A percentile compares a stretch with the other conserved stretches of the same genome.
These are phyloP conservation scores for Platycercus adscitus DNA, from an alignment of 2,113 vertebrate species.

Conservation along the genomic window DNA sequence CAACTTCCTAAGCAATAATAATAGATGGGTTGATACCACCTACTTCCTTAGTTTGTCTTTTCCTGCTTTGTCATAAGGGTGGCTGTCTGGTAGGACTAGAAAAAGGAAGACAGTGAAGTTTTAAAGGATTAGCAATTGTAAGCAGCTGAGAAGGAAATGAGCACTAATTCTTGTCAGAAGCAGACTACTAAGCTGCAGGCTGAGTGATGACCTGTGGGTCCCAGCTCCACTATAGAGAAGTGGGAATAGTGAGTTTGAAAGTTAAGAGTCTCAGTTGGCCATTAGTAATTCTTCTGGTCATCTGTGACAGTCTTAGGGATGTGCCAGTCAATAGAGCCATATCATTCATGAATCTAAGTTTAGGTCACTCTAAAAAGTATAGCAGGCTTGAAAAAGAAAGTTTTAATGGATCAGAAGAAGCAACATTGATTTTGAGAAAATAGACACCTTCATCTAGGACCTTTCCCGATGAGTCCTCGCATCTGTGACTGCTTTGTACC, in stretches of 20 bases:
- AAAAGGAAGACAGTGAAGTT: neutral
- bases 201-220: neutral
- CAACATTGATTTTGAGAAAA: neutral
- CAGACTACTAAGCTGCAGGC: neutral
- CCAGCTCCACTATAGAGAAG: neutral
- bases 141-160: neutral
- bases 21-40: neutral
- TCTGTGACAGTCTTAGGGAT: neutral
- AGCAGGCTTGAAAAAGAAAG: neutral
- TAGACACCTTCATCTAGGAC: neutral
- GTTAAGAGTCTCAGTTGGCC: neutral
- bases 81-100: neutral
- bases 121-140: neutral
- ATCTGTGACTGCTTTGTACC: neutral
- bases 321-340: neutral
- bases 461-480: neutral
- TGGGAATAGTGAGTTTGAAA: neutral
- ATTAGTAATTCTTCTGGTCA: neutral
- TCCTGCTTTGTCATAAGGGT: constrained; percentile 22
- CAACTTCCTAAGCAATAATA: constrained; percentile 39
- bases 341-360: neutral
- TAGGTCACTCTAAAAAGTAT: neutral
- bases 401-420: neutral
- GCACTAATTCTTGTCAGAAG: neutral
- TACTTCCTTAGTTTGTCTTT: constrained; percentile 32